Base-by-base conservation (phyloP, 2,113 vertebrate genomes). In the Panthera uncia region DNA sequence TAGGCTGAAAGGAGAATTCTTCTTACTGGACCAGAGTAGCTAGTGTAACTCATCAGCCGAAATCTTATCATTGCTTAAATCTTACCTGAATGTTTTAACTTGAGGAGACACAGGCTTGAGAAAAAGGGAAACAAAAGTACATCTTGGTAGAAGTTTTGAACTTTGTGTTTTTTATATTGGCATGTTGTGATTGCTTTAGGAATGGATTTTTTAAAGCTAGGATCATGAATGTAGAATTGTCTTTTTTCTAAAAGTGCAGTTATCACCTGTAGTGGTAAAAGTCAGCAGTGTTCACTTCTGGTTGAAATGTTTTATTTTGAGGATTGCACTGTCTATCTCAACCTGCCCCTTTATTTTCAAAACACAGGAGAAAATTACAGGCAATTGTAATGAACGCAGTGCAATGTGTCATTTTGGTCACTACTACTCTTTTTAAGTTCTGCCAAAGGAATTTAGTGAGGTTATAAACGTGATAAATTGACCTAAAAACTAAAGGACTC, bases 61-160 rank as follows among this genome's bases (percentile, higher is more conserved):
- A 15, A 27, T 71, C 84, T 89, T 90, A 86, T 55, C 66, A 55
- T 21, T 11, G 71, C 57, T 27, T 83, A 21, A 29, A 76, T 98
- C 55, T 91, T 91, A 96, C 19, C 92, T 48, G 68, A 31, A 19
- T 29, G 78, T 82, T 96, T 90, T 38, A 63, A 63, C 36, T 88
- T 88, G 79, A 97, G 69, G 25, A 68, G 66, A 73, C 71, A 84
- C 8, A 81, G 50, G 45, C 66, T 91, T 89, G 68, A 69, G 45
- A 21, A 63, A 81, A 97, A 78, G 36, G 41, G 48, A 91, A 89
- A n/a, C 45, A 66, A 82, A 41, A 71, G 50, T 85, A 76, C 74
- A 45, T 78, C 80, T 96, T 82, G 50, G 13, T 92, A 94, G 87
- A 84, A n/a, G 10, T n/a, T 65, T 90, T 76, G 48, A 95, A 88